A percentile compares a stretch with the other conserved stretches of the same genome.
phyloP scores from a whole-genome alignment of 2,888 invertebrate species.

The Hypomecis punctinalis region DNA sequence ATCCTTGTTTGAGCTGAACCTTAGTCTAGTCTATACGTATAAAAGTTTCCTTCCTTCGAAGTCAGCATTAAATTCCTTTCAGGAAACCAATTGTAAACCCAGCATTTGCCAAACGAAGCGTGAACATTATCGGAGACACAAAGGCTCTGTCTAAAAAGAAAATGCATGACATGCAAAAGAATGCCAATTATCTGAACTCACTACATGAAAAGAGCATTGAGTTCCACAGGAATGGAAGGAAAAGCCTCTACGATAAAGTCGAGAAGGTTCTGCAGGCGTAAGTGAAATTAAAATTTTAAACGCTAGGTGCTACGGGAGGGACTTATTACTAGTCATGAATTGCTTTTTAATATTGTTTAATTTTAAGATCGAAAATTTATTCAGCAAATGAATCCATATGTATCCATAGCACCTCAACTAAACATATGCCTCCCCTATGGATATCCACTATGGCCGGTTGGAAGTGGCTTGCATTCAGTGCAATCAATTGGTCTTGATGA shows the following conservation, averaged over 20 bases:
- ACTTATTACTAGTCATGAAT: neutral
- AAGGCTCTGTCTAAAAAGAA: slow-evolving; percentile 52
- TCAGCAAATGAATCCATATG: too few relatives aligned
- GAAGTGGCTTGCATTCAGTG: too few relatives aligned
- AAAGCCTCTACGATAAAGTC: slow-evolving; percentile 86
- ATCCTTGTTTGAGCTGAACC: too few relatives aligned
- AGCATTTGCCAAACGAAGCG: slow-evolving; percentile 78
- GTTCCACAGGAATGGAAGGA: slow-evolving; percentile 86
- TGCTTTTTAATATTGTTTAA: too few relatives aligned
- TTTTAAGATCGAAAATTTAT: too few relatives aligned
- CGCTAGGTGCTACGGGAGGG: slow-evolving; percentile 6
- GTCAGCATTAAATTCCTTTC: slow-evolving; percentile 36
- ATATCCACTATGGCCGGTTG: too few relatives aligned
- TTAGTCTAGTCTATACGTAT: too few relatives aligned
- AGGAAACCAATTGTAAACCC: slow-evolving; percentile 76
- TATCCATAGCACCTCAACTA: too few relatives aligned
- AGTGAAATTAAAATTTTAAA: slow-evolving; percentile 62
- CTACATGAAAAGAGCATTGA: slow-evolving; percentile 66
- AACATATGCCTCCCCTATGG: too few relatives aligned
- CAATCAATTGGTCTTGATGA: too few relatives aligned
- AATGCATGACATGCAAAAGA: slow-evolving; percentile 67
- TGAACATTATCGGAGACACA: slow-evolving; percentile 47
- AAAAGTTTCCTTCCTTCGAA: neutral
- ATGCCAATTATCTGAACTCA: slow-evolving; percentile 55
- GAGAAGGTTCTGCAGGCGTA: slow-evolving; percentile 87